Percentiles rank a stretch among this genome's conserved stretches.
Evolutionary conservation across 2,113 vertebrate genomes (phyloP).

Genomic region (Callopanchax toddi): DNA sequence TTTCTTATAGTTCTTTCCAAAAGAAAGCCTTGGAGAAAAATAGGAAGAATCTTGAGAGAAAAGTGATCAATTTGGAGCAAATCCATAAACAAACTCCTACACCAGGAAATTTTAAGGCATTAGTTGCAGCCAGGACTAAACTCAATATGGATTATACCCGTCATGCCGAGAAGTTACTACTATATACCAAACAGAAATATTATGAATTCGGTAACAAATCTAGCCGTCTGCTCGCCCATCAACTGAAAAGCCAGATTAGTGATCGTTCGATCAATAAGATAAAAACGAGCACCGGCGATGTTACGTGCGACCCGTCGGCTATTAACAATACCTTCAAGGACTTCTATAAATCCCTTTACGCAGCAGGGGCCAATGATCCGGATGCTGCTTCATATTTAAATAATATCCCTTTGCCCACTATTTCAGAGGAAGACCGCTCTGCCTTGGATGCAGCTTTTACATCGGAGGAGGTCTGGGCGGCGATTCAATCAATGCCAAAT

Average conservation of each 20-base stretch:
- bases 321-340: neutral
- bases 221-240: neutral
- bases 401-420: neutral
- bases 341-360: neutral
- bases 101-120: neutral
- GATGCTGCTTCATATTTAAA: neutral
- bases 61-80: neutral
- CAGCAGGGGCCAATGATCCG: neutral
- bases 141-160: neutral
- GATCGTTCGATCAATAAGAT: neutral
- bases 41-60: neutral
- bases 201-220: no score
- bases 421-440: neutral
- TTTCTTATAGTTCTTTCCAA: neutral
- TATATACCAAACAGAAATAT: slow-evolving; percentile 4
- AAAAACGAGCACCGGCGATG: neutral
- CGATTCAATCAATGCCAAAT: neutral
- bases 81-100: slow-evolving; percentile 4
- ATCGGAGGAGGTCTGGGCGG: neutral
- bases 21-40: neutral
- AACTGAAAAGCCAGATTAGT: neutral
- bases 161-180: slow-evolving; percentile 4
- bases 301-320: neutral
- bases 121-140: neutral
- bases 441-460: neutral